phyloP scores from a whole-genome alignment of 2,113 vertebrate species.

The Campylomormyrus tamandua region DNA sequence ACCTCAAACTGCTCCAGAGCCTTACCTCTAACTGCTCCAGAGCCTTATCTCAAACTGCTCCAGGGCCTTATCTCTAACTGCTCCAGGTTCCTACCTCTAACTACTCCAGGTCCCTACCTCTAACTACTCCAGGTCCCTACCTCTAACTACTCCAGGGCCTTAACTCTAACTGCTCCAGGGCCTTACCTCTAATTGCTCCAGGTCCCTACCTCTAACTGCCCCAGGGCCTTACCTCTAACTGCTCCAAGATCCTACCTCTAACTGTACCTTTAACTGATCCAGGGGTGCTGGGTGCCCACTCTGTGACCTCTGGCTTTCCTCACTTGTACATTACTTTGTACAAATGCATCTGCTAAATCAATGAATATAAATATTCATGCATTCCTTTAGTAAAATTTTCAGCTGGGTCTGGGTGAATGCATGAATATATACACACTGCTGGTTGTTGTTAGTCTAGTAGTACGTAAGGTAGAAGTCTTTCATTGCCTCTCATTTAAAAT shows the following conservation, averaged over 20 bases:
- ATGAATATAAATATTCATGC: background rate
- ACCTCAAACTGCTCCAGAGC: no score
- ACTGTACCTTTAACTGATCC: background rate
- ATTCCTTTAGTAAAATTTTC: background rate
- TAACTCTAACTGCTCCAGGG: no score
- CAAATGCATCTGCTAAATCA: background rate
- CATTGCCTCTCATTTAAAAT: background rate
- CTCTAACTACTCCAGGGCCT: background rate
- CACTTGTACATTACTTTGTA: background rate
- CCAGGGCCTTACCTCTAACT: no score
- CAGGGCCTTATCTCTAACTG: no score
- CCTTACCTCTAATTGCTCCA: no score
- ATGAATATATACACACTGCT: slow-evolving; percentile 16
- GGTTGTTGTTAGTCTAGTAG: background rate
- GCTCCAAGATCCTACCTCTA: no score
- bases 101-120: no score
- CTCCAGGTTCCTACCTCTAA: no score
- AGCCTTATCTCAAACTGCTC: no score
- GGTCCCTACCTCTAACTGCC: no score
- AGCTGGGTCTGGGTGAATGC: background rate
- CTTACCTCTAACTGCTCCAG: no score
- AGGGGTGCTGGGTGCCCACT: background rate
- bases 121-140: no score
- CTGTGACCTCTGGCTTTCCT: background rate
- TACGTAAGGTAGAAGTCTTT: background rate